These are phyloP conservation scores for Proales similis DNA, from an alignment of 1,140 invertebrate genomes.

Conservation along the genomic window DNA sequence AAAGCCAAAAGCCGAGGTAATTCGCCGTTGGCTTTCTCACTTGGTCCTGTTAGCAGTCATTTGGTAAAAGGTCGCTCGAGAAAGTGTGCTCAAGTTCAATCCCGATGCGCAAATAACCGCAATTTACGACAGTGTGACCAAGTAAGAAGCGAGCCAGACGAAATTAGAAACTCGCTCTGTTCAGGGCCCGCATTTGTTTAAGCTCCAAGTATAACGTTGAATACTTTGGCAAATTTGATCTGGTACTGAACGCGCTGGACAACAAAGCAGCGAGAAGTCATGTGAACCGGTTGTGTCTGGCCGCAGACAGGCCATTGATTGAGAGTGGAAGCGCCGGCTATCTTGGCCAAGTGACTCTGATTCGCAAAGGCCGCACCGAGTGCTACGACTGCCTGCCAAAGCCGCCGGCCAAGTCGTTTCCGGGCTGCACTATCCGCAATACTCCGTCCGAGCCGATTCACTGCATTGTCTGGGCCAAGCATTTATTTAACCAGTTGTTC, in stretches of 20 bases:
- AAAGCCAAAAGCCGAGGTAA: slow-evolving; percentile 70
- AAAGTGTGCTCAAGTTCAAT: slow-evolving; percentile 79
- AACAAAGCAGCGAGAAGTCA: slow-evolving; percentile 90
- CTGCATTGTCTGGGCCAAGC: slow-evolving; percentile 98
- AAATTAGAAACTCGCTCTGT: slow-evolving; percentile 14
- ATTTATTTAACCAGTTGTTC: slow-evolving; percentile 95
- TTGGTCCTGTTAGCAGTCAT: not conserved
- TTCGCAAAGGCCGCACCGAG: slow-evolving; percentile 68
- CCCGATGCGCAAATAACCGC: slow-evolving; percentile 76
- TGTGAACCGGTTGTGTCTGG: slow-evolving; percentile 96
- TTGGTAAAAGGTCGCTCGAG: slow-evolving; percentile 60
- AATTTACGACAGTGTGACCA: slow-evolving; percentile 85
- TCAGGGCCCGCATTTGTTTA: slow-evolving; percentile 49
- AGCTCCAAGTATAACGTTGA: slow-evolving; percentile 79
- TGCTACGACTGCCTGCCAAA: slow-evolving; percentile 96
- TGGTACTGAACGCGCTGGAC: slow-evolving; percentile 95
- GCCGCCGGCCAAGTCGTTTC: slow-evolving; percentile 80
- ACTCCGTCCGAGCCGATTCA: slow-evolving; percentile 99
- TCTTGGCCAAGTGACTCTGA: slow-evolving; percentile 68
- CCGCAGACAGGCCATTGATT: slow-evolving; percentile 81
- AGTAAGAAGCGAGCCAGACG: slow-evolving; percentile 62
- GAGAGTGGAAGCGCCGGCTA: slow-evolving; percentile 96
- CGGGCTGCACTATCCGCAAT: slow-evolving; percentile 96
- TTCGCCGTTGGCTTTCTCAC: not conserved
- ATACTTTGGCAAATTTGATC: slow-evolving; percentile 82